phyloP scores from a whole-genome alignment of 2,888 invertebrate species.

The Metallyticus violacea region DNA sequence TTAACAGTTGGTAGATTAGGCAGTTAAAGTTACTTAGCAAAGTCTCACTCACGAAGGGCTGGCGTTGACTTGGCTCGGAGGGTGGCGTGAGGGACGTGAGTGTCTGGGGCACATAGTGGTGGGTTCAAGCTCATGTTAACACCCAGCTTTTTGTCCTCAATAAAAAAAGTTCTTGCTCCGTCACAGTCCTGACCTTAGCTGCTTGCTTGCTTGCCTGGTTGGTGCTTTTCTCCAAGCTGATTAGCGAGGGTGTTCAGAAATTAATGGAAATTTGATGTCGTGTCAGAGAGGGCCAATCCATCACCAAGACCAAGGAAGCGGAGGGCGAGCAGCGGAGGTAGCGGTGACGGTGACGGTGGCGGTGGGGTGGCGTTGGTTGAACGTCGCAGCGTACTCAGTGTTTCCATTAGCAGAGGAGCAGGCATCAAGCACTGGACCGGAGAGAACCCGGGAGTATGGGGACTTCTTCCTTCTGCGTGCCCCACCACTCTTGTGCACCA shows the following conservation, averaged over 20 bases:
- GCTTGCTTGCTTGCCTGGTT: neutral
- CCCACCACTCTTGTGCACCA: no score
- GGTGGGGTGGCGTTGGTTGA: neutral
- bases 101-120: neutral
- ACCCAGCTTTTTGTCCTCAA: slow-evolving; percentile 29
- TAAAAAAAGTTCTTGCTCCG: slow-evolving; percentile 26
- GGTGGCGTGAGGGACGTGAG: neutral
- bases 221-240: slow-evolving; percentile 30
- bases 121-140: slow-evolving; percentile 22
- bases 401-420: slow-evolving; percentile 6
- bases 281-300: slow-evolving; percentile 33
- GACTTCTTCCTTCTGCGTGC: neutral
- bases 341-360: neutral
- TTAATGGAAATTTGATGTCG: slow-evolving; percentile 37
- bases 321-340: slow-evolving; percentile 3
- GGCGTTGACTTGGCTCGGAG: neutral
- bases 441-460: neutral
- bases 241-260: slow-evolving; percentile 35
- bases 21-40: neutral
- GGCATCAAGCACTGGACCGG: slow-evolving; percentile 19
- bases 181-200: slow-evolving; percentile 20
- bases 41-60: neutral
- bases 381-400: neutral
- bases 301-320: slow-evolving; percentile 23
- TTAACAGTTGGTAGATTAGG: no score